Evolutionary conservation across 23 tunicate species (phyloP).

Genomic region (Phallusia fumigata): DNA sequence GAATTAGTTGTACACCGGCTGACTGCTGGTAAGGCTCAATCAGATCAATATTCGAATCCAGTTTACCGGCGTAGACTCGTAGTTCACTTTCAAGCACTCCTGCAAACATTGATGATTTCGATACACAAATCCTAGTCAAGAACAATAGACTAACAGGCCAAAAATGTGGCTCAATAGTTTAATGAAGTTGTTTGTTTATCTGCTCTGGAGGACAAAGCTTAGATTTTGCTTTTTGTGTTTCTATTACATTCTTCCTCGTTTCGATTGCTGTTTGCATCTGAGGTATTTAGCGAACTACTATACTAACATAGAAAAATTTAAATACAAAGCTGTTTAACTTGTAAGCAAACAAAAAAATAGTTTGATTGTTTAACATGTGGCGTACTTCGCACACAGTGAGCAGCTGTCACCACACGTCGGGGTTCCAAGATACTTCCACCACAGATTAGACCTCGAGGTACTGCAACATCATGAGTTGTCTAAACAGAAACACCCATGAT

Average conservation of each 20-base stretch:
- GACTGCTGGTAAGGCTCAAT: conserved; percentile 34
- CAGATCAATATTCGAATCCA: neutral
- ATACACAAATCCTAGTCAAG: too few species aligned
- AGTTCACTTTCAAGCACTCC: conserved; percentile 4
- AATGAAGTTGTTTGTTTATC: too few species aligned
- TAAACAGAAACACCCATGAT: neutral
- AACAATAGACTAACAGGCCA: too few species aligned
- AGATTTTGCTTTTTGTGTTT: too few species aligned
- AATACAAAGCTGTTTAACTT: neutral
- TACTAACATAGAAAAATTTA: too few species aligned
- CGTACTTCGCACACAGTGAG: conserved; percentile 47
- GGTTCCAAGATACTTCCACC: conserved; percentile 34
- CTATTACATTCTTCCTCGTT: too few species aligned
- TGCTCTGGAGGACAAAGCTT: too few species aligned
- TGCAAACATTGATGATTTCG: conserved; percentile 18
- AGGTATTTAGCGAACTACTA: too few species aligned
- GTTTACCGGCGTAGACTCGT: conserved; percentile 38
- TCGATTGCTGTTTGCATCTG: too few species aligned
- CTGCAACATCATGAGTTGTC: neutral
- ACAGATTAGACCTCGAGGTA: conserved; percentile 33
- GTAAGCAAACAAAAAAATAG: too few species aligned
- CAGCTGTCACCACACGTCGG: conserved; percentile 44
- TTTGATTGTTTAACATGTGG: too few species aligned
- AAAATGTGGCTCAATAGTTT: too few species aligned
- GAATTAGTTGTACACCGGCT: conserved; percentile 2